Conservation (phyloP, 2,113 vertebrate species). For the Equus przewalskii region DNA sequence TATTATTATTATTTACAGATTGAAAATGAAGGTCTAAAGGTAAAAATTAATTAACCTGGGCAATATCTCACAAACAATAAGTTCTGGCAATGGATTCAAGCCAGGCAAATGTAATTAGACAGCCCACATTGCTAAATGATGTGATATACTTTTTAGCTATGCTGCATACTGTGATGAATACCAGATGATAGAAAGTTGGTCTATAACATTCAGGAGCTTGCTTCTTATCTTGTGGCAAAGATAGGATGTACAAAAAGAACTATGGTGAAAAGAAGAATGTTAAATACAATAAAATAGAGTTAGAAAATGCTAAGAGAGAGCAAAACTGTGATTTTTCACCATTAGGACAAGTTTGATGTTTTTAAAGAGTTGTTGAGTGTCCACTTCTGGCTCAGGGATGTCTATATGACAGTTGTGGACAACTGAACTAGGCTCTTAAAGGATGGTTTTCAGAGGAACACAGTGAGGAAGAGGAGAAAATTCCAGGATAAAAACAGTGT, state of each 20-base stretch:
- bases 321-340: not conserved
- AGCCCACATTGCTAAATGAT: not conserved
- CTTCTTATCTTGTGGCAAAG: not conserved
- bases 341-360: not conserved
- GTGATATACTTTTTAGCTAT: not conserved
- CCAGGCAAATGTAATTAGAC: not conserved
- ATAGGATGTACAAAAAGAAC: not conserved
- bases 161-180: not conserved
- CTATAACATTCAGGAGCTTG: not conserved
- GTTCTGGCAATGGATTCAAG: not conserved
- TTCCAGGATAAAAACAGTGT: not conserved
- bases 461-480: not conserved
- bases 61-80: not conserved
- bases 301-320: not conserved
- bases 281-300: not conserved
- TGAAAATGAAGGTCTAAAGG: not conserved
- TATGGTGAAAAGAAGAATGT: not conserved
- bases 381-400: not conserved
- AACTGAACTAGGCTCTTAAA: not conserved
- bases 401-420: not conserved
- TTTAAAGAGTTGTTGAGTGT: not conserved
- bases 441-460: not conserved
- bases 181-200: not conserved
- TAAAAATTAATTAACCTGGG: not conserved
- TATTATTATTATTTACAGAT: not conserved